Evolutionary conservation across 1,140 invertebrate species (phyloP).

Genomic region (Scaptomyza pallida): DNA sequence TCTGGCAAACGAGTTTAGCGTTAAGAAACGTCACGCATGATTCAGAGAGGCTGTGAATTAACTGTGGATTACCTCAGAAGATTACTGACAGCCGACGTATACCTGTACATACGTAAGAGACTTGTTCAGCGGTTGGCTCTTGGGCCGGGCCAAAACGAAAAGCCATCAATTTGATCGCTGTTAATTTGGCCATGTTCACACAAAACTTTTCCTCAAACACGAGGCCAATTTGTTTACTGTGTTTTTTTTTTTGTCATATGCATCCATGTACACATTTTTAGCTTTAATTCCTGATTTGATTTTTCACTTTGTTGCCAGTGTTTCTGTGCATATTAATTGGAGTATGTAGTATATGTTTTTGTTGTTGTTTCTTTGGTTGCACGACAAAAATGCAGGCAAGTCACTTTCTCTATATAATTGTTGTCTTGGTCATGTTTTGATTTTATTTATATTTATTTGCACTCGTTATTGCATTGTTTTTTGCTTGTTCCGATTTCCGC

Average conservation of each 20-base stretch:
- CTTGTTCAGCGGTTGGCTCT: slow-evolving; percentile 13
- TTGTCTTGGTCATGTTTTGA: slow-evolving; percentile 57
- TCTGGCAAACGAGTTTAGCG: slow-evolving; percentile 38
- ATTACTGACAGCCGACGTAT: slow-evolving; percentile 12
- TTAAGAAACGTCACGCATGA: slow-evolving; percentile 38
- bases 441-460: slow-evolving; percentile 49
- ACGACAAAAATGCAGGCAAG: slow-evolving; percentile 44
- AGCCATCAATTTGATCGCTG: slow-evolving; percentile 25
- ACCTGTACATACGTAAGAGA: no score
- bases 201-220: slow-evolving; percentile 34
- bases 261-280: neutral
- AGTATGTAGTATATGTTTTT: slow-evolving; percentile 35
- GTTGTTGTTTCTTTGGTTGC: slow-evolving; percentile 6
- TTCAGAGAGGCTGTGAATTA: slow-evolving; percentile 33
- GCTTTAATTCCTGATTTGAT: slow-evolving; percentile 40
- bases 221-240: slow-evolving; percentile 32
- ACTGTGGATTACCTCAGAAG: slow-evolving; percentile 38
- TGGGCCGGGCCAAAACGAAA: slow-evolving; percentile 17
- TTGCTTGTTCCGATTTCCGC: slow-evolving; percentile 46
- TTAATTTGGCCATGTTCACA: slow-evolving; percentile 32
- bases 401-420: slow-evolving; percentile 72
- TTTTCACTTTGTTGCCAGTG: neutral
- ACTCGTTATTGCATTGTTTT: slow-evolving; percentile 13
- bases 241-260: slow-evolving; percentile 13
- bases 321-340: slow-evolving; percentile 48